Percentiles rank a stretch among this genome's conserved stretches.
phyloP scores from a whole-genome alignment of 2,797 vertebrate species.

The Acrossocheilus wenchowensis region DNA sequence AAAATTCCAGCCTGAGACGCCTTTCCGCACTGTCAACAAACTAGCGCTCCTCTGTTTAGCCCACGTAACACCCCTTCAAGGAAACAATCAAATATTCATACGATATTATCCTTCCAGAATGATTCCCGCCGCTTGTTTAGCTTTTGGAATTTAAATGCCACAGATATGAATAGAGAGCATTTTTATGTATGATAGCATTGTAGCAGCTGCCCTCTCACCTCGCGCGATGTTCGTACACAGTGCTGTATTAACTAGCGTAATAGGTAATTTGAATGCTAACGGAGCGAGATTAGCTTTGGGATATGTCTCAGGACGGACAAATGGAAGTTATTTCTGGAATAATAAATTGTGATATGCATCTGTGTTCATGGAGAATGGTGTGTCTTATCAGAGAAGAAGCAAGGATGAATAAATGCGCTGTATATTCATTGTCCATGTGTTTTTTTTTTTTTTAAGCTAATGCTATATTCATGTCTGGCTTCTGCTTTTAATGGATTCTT shows the following conservation, averaged over 20 bases:
- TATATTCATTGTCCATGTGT: conserved; percentile 35
- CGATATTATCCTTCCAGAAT: conserved; percentile 62
- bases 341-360: conserved; percentile 67
- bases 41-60: conserved; percentile 76
- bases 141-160: conserved; percentile 52
- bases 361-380: conserved; percentile 64
- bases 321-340: conserved; percentile 65
- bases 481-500: conserved; percentile 12
- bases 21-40: conserved; percentile 85
- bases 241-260: conserved; percentile 54
- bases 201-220: conserved; percentile 44
- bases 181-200: conserved; percentile 58
- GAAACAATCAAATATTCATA: conserved; percentile 78
- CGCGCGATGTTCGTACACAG: conserved; percentile 34
- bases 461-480: conserved; percentile 19
- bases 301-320: conserved; percentile 56
- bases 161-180: conserved; percentile 52
- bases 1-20: conserved; percentile 82
- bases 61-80: conserved; percentile 74
- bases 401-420: conserved; percentile 56
- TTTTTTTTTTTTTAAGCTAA: conserved; percentile 40
- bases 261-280: conserved; percentile 67
- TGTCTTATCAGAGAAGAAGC: conserved; percentile 60
- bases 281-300: conserved; percentile 63
- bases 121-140: conserved; percentile 39